Base-by-base conservation (phyloP, 64 coral and sea anemone species). In the Stichodactyla helianthus region DNA sequence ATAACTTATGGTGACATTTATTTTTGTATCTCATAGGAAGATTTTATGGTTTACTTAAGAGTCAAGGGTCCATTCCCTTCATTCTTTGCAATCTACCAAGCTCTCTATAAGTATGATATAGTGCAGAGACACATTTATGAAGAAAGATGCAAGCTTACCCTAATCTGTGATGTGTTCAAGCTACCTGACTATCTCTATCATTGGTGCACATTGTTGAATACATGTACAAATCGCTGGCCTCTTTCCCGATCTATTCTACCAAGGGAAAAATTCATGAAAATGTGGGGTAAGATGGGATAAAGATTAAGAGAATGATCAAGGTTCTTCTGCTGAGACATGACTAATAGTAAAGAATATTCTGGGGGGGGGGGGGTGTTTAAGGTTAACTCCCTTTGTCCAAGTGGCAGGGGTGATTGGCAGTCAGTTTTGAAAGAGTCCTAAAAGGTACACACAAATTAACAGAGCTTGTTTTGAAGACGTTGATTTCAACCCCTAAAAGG, bases 181-280 rank as follows among this genome's bases (percentile, higher is more conserved):
- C 79, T 94, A 51, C 93, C 93, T n/a, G 93, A 94, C 68, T 94
- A 89, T 88, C 82, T 94, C 25, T 94, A 94, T 88, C 90, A 94
- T 61, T 94, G 93, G 93, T 90, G 93, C 84, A 89, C 93, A 17
- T 63, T 94, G 6, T 9, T 90, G 88, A 50, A 85, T 89, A 52
- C 91, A 94, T 63, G 85, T 88, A 55, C 93, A 88, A 61, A 51
- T 90, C 26, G 85, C 85, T 79, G 85, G 93, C 6, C 90, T 94
- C 86, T 91, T 57, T 53, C 90, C 70, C 77, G 54, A n/a, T 6
- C 19, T 7, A 65, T 65, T n/a, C 20, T 94, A 16, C 88, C 85
- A 54, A 85, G 79, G 15, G 93, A 85, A 11, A 89, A 89, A 52
- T 90, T 89, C 85, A 94, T 91, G 93, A 94, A 94, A 91, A 94